phyloP scores from a whole-genome alignment of 2,888 invertebrate genomes.

The Folsomia manolachei region DNA sequence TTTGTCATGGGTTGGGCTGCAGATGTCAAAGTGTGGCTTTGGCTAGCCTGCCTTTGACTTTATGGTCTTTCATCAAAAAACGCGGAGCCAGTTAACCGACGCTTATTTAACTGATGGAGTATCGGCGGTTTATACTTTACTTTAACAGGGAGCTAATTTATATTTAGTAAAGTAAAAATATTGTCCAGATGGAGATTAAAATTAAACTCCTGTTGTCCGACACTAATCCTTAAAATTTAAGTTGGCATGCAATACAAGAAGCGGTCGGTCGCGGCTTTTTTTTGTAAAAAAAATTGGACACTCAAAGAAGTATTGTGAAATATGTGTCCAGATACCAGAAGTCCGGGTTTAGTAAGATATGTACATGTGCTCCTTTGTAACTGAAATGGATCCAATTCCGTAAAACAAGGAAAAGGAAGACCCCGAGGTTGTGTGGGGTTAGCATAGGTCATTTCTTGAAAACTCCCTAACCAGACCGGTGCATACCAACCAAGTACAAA shows the following conservation, averaged over 20 bases:
- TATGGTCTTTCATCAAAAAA: background rate
- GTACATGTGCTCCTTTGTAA: no score
- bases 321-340: background rate
- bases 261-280: no score
- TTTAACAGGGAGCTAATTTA: background rate
- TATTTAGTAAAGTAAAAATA: background rate
- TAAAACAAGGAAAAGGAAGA: background rate
- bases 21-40: conserved; percentile 16
- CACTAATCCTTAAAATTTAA: background rate
- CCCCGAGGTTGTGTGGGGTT: background rate
- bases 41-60: no score
- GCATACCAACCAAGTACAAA: background rate
- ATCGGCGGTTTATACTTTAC: background rate
- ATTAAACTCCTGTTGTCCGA: background rate
- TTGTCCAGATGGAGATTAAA: background rate
- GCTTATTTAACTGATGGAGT: background rate
- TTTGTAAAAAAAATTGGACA: background rate
- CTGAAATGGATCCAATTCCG: background rate
- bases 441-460: no score
- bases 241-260: no score
- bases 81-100: background rate
- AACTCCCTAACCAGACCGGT: no score
- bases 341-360: background rate
- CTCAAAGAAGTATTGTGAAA: background rate
- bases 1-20: conserved; percentile 22